Conservation (phyloP, 2,797 vertebrate genomes). For the Oreochromis grahami region DNA sequence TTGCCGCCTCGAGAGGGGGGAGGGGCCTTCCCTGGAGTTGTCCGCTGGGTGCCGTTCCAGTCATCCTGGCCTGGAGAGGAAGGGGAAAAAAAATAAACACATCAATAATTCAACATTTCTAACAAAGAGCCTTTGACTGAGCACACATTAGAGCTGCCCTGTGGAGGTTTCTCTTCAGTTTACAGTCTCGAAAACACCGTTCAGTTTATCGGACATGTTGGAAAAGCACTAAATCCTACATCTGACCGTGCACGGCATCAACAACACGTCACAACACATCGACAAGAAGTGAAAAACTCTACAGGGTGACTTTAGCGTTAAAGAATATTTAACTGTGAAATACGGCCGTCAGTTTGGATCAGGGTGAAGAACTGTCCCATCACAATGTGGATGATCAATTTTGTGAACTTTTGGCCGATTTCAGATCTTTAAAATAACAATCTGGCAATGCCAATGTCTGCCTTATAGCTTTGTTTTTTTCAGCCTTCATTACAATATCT, state of each 20-base stretch:
- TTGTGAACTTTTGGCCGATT: background rate
- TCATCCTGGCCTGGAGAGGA: constrained; percentile 86
- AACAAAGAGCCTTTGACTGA: background rate
- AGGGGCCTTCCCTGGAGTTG: constrained; percentile 81
- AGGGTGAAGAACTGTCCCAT: background rate
- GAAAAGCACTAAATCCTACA: background rate
- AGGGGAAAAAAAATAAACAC: background rate
- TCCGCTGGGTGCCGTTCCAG: constrained; percentile 90
- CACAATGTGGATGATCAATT: background rate
- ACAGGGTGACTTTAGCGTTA: background rate
- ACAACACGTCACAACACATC: background rate
- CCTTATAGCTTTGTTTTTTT: background rate
- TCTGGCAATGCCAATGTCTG: background rate
- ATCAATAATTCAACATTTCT: background rate
- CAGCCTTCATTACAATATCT: background rate
- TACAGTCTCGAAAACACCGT: background rate
- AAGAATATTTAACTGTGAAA: background rate
- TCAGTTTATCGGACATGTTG: background rate
- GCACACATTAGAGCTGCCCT: background rate
- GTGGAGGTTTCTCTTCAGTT: background rate
- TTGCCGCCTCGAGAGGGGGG: constrained; percentile 87
- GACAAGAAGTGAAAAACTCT: background rate
- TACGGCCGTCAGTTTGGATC: background rate
- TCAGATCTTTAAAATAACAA: background rate
- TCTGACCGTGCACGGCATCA: background rate